Evolutionary conservation across 2,113 vertebrate species (phyloP).

Genomic region (Pteropus alecto): DNA sequence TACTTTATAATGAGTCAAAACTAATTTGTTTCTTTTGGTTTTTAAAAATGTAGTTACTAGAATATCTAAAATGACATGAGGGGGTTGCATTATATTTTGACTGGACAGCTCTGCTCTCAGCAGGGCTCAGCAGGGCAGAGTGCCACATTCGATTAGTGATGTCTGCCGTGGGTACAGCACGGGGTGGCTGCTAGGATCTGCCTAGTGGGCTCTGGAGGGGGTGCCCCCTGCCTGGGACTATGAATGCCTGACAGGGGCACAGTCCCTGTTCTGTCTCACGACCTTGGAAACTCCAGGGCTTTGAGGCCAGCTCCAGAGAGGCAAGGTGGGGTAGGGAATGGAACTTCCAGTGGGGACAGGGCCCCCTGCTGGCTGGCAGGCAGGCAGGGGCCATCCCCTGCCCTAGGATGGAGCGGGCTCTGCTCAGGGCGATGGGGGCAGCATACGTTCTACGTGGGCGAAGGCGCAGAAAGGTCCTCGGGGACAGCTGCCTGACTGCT

Average conservation of each 20-base stretch:
- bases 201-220: not conserved
- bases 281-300: not conserved
- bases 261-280: not conserved
- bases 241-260: not conserved
- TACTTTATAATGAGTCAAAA: not conserved
- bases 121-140: not conserved
- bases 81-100: not conserved
- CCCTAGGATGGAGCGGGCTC: not conserved
- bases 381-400: not conserved
- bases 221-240: not conserved
- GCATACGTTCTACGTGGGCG: constrained; percentile 96
- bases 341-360: not conserved
- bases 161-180: not conserved
- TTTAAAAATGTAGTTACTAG: not conserved
- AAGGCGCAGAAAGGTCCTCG: constrained; percentile 99
- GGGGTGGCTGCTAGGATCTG: not conserved
- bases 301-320: not conserved
- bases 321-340: accelerated
- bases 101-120: not conserved
- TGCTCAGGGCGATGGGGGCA: not conserved
- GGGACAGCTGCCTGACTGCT: constrained; percentile 97
- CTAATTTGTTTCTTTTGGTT: not conserved
- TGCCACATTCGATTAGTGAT: accelerated
- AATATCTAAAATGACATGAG: not conserved
- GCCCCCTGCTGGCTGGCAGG: not conserved